These are phyloP conservation scores for Zaprionus davidi DNA, from an alignment of 1,140 invertebrate genomes.

Conservation along the genomic window DNA sequence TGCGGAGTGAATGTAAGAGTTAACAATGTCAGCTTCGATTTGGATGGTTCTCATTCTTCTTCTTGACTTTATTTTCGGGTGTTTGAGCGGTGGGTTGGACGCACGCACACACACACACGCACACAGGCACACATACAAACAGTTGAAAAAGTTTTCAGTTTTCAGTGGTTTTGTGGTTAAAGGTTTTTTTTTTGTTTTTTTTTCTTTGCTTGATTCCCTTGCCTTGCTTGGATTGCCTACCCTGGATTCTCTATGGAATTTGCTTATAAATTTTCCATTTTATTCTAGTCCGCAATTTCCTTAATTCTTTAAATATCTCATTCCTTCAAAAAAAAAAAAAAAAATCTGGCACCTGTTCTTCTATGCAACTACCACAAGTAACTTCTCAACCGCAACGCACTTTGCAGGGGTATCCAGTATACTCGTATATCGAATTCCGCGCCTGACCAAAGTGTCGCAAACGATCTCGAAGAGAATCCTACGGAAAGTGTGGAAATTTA, in stretches of 20 bases:
- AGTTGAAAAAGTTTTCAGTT: neutral
- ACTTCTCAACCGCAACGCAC: neutral
- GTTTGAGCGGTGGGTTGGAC: conserved; percentile 55
- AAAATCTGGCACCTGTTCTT: neutral
- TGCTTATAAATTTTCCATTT: neutral
- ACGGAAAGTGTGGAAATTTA: neutral
- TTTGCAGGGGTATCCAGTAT: conserved; percentile 1
- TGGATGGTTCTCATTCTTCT: conserved; percentile 48
- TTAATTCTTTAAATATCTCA: neutral
- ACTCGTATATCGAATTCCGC: neutral
- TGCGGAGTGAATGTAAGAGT: conserved; percentile 80
- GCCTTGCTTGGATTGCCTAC: neutral
- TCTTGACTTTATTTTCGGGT: neutral
- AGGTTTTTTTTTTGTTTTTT: neutral
- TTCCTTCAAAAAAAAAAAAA: neutral
- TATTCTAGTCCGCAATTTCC: too few relatives aligned
- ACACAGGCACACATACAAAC: neutral
- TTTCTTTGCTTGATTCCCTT: neutral
- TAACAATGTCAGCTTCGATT: conserved; percentile 81
- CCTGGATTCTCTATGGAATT: neutral
- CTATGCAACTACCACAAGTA: neutral
- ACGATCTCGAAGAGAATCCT: neutral
- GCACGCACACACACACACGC: conserved; percentile 20
- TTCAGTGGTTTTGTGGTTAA: conserved; percentile 2
- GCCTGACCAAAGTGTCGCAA: neutral